phyloP scores from a whole-genome alignment of 2,113 vertebrate species.

The Coryphaenoides rupestris region DNA sequence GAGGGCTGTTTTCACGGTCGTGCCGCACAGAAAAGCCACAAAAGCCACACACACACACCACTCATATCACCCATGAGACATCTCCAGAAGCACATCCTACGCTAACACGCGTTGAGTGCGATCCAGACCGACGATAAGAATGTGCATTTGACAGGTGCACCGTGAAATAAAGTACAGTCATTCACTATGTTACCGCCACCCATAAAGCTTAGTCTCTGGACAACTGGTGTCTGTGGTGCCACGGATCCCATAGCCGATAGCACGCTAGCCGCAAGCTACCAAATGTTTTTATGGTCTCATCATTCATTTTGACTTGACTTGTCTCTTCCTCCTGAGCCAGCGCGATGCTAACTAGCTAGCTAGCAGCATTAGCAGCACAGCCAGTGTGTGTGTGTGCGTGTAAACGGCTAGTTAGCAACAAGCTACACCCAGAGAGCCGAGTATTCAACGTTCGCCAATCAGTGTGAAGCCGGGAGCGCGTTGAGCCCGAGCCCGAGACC shows the following conservation, averaged over 20 bases:
- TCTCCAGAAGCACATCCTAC: background rate
- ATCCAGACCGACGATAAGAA: slow-evolving; percentile 44
- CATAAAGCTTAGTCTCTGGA: background rate
- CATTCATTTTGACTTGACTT: slow-evolving; percentile 69
- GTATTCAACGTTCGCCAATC: background rate
- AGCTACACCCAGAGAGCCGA: slow-evolving; percentile 3
- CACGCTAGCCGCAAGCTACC: background rate
- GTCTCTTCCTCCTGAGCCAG: slow-evolving; percentile 41
- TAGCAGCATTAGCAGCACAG: too few species aligned
- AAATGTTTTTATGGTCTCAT: slow-evolving; percentile 37
- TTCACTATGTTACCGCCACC: background rate
- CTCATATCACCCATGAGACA: background rate
- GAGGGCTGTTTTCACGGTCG: too few species aligned
- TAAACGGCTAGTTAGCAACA: slow-evolving; percentile 26
- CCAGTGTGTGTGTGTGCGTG: slow-evolving; percentile 43
- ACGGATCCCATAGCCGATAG: slow-evolving; percentile 6
- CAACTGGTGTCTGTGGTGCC: background rate
- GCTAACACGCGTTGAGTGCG: slow-evolving; percentile 10
- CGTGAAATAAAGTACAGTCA: slow-evolving; percentile 18
- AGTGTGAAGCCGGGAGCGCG: background rate
- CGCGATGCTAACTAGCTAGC: slow-evolving; percentile 63
- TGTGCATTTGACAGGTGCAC: slow-evolving; percentile 65
- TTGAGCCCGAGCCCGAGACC: slow-evolving; percentile 8
- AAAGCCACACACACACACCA: background rate
- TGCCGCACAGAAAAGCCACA: background rate